These are phyloP conservation scores for Albula goreensis DNA, from an alignment of 2,113 vertebrate genomes.

Conservation along the genomic window DNA sequence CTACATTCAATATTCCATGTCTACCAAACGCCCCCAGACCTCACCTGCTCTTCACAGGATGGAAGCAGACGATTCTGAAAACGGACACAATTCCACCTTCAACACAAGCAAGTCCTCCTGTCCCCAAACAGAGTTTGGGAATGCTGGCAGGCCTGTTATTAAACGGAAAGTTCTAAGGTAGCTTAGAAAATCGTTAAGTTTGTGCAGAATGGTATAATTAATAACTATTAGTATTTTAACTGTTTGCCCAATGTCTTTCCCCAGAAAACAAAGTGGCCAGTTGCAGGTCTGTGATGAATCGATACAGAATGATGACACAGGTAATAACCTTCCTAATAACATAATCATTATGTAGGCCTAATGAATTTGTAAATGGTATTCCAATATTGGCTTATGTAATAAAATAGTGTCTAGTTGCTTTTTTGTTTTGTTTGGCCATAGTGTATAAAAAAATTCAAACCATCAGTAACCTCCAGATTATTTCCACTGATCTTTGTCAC, in stretches of 20 bases:
- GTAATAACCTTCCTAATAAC: conserved; percentile 41
- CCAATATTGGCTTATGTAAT: too few species aligned
- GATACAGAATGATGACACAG: conserved; percentile 63
- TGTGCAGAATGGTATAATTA: too few species aligned
- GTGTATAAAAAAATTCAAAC: too few species aligned
- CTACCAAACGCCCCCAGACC: conserved; percentile 39
- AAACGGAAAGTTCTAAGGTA: conserved; percentile 74
- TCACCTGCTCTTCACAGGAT: conserved; percentile 46
- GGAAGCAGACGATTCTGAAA: conserved; percentile 33
- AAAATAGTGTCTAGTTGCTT: too few species aligned
- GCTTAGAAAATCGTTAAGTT: neutral
- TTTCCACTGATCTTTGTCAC: too few species aligned
- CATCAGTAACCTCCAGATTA: too few species aligned
- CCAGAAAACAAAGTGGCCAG: conserved; percentile 65
- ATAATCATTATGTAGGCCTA: too few species aligned
- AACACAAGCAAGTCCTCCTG: conserved; percentile 36
- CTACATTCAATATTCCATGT: conserved; percentile 58
- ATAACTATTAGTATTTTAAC: neutral
- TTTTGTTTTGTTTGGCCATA: too few species aligned
- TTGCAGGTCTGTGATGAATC: conserved; percentile 68
- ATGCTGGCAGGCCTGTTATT: conserved; percentile 44
- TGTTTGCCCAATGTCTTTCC: neutral
- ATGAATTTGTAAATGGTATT: too few species aligned
- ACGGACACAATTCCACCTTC: conserved; percentile 28
- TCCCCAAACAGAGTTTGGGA: conserved; percentile 31